phyloP scores from a whole-genome alignment of 2,888 invertebrate genomes.

The Oeneis ivallda region DNA sequence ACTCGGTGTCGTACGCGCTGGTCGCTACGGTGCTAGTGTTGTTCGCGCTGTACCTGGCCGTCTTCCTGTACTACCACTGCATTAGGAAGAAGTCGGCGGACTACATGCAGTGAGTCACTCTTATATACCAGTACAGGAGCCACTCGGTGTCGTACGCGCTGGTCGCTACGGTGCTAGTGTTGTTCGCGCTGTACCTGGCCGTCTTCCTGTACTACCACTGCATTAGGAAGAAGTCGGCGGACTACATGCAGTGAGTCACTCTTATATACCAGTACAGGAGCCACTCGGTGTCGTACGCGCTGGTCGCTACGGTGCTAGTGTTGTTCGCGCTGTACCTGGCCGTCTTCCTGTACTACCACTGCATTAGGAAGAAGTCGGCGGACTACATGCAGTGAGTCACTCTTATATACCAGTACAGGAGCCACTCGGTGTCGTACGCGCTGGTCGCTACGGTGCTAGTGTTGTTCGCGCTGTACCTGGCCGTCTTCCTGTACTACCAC shows the following conservation, averaged over 20 bases:
- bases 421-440: slow-evolving; percentile 47
- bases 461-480: slow-evolving; percentile 51
- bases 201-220: slow-evolving; percentile 59
- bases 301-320: slow-evolving; percentile 46
- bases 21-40: slow-evolving; percentile 47
- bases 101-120: slow-evolving; percentile 51
- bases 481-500: slow-evolving; percentile 57
- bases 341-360: slow-evolving; percentile 58
- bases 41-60: slow-evolving; percentile 48
- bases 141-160: slow-evolving; percentile 48
- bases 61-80: slow-evolving; percentile 59
- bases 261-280: slow-evolving; percentile 37
- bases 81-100: slow-evolving; percentile 45
- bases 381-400: slow-evolving; percentile 52
- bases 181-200: slow-evolving; percentile 51
- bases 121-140: slow-evolving; percentile 37
- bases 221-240: slow-evolving; percentile 44
- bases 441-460: slow-evolving; percentile 47
- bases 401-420: slow-evolving; percentile 34
- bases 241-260: slow-evolving; percentile 52
- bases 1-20: slow-evolving; percentile 47
- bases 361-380: slow-evolving; percentile 46
- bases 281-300: slow-evolving; percentile 46
- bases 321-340: slow-evolving; percentile 51
- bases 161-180: slow-evolving; percentile 44